Conservation (phyloP, 2,113 vertebrate genomes). For the Sceloporus undulatus region DNA sequence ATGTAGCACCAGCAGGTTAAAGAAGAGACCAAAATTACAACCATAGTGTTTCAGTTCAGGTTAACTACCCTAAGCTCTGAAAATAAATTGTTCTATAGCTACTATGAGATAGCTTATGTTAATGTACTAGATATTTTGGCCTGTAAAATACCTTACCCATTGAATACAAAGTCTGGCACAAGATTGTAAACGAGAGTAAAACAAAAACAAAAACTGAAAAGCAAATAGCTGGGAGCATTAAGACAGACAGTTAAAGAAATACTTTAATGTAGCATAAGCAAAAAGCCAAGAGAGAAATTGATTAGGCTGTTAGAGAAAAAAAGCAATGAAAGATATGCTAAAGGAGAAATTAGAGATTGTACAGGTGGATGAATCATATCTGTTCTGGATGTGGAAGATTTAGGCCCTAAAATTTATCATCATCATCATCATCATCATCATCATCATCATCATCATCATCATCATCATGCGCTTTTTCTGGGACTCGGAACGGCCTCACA, state of each 20-base stretch:
- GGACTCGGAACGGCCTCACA: no score
- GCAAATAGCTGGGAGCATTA: background rate
- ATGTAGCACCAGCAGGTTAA: background rate
- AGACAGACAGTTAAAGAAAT: background rate
- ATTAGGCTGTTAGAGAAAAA: background rate
- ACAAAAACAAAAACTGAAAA: background rate
- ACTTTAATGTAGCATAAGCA: background rate
- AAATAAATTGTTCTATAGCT: slow-evolving; percentile 20
- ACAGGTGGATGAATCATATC: background rate
- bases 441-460: no score
- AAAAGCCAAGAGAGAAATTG: background rate
- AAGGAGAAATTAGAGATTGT: background rate
- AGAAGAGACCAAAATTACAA: slow-evolving; percentile 16
- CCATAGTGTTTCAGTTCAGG: slow-evolving; percentile 23
- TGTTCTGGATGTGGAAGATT: background rate
- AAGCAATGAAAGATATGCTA: background rate
- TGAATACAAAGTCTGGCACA: background rate
- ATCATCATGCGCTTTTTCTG: no score
- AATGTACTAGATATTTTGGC: background rate
- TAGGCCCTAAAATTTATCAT: background rate
- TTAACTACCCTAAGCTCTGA: background rate
- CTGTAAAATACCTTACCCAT: background rate
- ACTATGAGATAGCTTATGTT: slow-evolving; percentile 15
- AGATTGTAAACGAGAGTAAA: background rate
- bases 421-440: no score